Evolutionary conservation across 2,797 vertebrate species (phyloP).

Genomic region (Hemibagrus guttatus): DNA sequence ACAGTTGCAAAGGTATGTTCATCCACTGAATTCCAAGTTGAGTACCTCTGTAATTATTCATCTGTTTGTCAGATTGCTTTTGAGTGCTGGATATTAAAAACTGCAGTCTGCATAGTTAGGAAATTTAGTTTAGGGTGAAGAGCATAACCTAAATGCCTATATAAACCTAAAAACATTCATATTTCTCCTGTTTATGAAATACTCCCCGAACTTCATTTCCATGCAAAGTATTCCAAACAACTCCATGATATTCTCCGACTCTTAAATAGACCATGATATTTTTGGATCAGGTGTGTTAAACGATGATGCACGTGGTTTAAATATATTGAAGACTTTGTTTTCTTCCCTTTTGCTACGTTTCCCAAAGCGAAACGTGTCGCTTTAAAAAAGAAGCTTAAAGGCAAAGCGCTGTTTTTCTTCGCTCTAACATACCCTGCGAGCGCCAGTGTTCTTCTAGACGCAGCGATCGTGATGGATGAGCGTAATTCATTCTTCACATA

Average conservation of each 20-base stretch:
- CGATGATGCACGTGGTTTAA: conserved; percentile 17
- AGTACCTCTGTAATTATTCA: conserved; percentile 13
- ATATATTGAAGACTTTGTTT: neutral
- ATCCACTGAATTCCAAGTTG: conserved; percentile 12
- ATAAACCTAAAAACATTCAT: neutral
- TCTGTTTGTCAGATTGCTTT: conserved; percentile 18
- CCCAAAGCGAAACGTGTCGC: conserved; percentile 25
- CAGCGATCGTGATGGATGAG: conserved; percentile 22
- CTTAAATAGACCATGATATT: conserved; percentile 8
- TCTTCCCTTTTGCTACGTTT: neutral
- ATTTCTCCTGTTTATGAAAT: conserved; percentile 9
- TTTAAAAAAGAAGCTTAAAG: conserved; percentile 10
- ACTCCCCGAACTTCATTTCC: neutral
- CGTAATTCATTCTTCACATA: neutral
- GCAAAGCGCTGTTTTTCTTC: neutral
- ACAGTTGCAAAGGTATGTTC: conserved; percentile 86
- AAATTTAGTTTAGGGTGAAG: neutral
- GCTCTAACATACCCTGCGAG: conserved; percentile 2
- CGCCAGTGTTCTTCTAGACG: conserved; percentile 3
- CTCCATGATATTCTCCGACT: neutral
- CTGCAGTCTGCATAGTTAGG: neutral
- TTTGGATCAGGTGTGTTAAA: conserved; percentile 28
- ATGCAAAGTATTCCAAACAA: neutral
- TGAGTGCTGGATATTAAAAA: neutral
- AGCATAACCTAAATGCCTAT: neutral